Base-by-base conservation (phyloP, 2,113 vertebrate genomes). In the Scomber colias region DNA sequence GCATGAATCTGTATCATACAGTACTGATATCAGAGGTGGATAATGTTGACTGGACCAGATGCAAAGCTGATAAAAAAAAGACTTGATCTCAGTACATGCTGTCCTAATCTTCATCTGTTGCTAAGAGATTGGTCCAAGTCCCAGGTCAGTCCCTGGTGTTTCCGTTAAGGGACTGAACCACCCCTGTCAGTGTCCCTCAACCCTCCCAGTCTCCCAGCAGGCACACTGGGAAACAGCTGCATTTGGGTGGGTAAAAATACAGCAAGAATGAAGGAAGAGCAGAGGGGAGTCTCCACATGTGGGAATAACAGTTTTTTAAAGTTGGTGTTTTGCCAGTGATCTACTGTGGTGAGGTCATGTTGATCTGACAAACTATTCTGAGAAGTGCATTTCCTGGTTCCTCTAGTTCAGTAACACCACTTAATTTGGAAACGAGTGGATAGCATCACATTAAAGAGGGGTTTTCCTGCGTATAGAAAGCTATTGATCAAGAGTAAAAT, bases 151-250 rank as follows among this genome's bases (percentile, higher is more conserved):
- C 75, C 57, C 49, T 51, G 10, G 13, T 61, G 70, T 66, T 71
- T 78, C 60, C 3, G 3, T 69, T 21, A 19, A 12, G 15, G 64
- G 13, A 31, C 16, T 59, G 27, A 55, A 3, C 51, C 30, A 46
- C 49, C 5, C 30, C 40, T 30, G 49, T 66, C 64, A 73, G 51
- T n/a, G 35, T 48, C 35, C 27, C 0, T 64, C 48, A 40, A 30
- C 66, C 69, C 64, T 69, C 40, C 54, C 17, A 24, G 14, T 62
- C 24, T 68, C 31, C 14, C 71, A 53, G 54, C 55, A 68, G 75
- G 64, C 24, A 8, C 24, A 14, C 68, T 79, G 71, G 80, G 83
- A 87, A 75, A 75, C 86, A 90, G 90, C 86, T 88, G 90, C 77
- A 61, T 87, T 74, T 49, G 84, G 84, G 79, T 5, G 48, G 62